phyloP scores from a whole-genome alignment of 2,888 invertebrate species.

The Penaeus monodon region DNA sequence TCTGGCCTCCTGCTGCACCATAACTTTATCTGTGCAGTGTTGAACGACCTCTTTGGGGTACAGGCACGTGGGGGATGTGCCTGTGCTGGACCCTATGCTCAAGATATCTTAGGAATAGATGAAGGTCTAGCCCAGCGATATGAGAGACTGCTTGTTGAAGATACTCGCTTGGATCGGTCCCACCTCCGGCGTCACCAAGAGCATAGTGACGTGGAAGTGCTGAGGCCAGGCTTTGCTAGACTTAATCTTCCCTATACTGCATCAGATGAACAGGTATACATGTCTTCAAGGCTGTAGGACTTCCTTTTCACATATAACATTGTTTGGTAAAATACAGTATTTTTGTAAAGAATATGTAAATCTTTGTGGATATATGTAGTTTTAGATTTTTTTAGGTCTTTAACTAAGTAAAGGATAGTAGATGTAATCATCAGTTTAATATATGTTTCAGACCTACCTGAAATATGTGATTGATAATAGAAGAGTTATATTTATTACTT shows the following conservation, averaged over 20 bases:
- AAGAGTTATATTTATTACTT: too few relatives aligned
- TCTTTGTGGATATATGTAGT: too few relatives aligned
- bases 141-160: slow-evolving; percentile 73
- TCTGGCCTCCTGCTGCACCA: slow-evolving; percentile 85
- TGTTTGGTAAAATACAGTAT: too few relatives aligned
- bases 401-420: too few relatives aligned
- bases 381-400: too few relatives aligned
- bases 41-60: slow-evolving; percentile 93
- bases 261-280: slow-evolving; percentile 77
- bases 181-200: slow-evolving; percentile 73
- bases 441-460: too few relatives aligned
- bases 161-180: slow-evolving; percentile 71
- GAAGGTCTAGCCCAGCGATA: slow-evolving; percentile 81
- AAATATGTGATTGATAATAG: too few relatives aligned
- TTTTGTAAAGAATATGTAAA: too few relatives aligned
- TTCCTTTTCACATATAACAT: too few relatives aligned
- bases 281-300: not conserved
- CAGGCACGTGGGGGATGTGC: slow-evolving; percentile 82
- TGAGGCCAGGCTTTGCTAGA: slow-evolving; percentile 88
- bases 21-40: slow-evolving; percentile 86
- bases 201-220: slow-evolving; percentile 76
- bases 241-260: slow-evolving; percentile 89
- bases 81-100: slow-evolving; percentile 87
- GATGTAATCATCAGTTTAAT: too few relatives aligned
- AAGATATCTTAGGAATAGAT: slow-evolving; percentile 87